A percentile compares a stretch with the other conserved stretches of the same genome.
Evolutionary conservation across 2,113 vertebrate genomes (phyloP).

Genomic region (Clarias macrocephalus): DNA sequence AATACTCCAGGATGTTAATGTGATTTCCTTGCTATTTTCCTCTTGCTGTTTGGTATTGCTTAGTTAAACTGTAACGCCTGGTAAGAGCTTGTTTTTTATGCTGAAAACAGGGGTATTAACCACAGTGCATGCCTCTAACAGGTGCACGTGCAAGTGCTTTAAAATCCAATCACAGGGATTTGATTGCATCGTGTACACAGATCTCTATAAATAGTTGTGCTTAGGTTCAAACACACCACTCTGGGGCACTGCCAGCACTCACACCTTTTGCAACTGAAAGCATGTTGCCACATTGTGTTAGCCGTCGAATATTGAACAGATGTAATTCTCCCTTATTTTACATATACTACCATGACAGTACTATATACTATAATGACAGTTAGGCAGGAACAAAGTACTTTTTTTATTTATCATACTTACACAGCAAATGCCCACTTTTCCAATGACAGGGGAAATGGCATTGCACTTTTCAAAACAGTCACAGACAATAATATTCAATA

Average conservation of each 20-base stretch:
- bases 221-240: background rate
- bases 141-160: background rate
- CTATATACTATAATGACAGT: too few species aligned
- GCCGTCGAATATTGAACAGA: background rate
- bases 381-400: background rate
- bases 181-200: background rate
- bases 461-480: background rate
- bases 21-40: background rate
- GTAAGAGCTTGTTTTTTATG: background rate
- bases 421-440: background rate
- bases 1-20: background rate
- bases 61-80: background rate
- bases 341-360: too few species aligned
- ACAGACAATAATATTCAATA: background rate
- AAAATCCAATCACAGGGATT: background rate
- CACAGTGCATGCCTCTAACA: background rate
- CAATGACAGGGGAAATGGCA: background rate
- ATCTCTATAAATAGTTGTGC: background rate
- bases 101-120: background rate
- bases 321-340: background rate
- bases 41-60: background rate
- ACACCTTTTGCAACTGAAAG: background rate
- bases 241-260: background rate
- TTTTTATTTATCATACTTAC: conserved; percentile 8
- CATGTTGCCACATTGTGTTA: background rate